Evolutionary conservation across 1,140 invertebrate species (phyloP).

Genomic region (Phenacoccus solenopsis): DNA sequence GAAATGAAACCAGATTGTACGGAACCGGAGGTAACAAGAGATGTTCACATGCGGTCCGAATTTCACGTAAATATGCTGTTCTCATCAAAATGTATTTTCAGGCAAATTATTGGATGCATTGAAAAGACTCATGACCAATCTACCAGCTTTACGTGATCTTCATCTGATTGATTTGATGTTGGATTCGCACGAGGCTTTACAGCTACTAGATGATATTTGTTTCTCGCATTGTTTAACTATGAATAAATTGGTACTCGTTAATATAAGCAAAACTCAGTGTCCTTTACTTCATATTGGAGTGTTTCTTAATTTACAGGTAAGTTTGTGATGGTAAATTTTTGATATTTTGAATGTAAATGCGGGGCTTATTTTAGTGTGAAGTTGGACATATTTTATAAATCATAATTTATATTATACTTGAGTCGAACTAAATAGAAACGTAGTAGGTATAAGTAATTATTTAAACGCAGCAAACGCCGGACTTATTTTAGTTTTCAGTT

Average conservation of each 20-base stretch:
- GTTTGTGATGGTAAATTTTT: too few species aligned
- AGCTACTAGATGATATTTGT: constrained; percentile 62
- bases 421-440: too few species aligned
- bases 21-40: constrained; percentile 53
- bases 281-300: constrained; percentile 62
- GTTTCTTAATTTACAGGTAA: constrained; percentile 58
- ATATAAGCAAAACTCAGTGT: constrained; percentile 57
- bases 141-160: constrained; percentile 47
- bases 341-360: too few species aligned
- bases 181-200: constrained; percentile 50
- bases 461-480: too few species aligned
- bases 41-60: neutral
- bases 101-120: constrained; percentile 50
- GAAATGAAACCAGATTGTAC: constrained; percentile 48
- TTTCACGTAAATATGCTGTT: neutral
- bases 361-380: too few species aligned
- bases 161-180: constrained; percentile 65
- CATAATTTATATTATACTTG: too few species aligned
- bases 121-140: constrained; percentile 54
- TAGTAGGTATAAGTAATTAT: too few species aligned
- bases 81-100: constrained; percentile 21
- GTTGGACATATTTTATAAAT: too few species aligned
- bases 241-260: constrained; percentile 51
- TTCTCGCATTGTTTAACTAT: constrained; percentile 49
- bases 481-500: too few species aligned